Evolutionary conservation across 2,113 vertebrate species (phyloP), one percentile per base, ranked within the genome.

Genomic region (Pungitius pungitius): DNA sequence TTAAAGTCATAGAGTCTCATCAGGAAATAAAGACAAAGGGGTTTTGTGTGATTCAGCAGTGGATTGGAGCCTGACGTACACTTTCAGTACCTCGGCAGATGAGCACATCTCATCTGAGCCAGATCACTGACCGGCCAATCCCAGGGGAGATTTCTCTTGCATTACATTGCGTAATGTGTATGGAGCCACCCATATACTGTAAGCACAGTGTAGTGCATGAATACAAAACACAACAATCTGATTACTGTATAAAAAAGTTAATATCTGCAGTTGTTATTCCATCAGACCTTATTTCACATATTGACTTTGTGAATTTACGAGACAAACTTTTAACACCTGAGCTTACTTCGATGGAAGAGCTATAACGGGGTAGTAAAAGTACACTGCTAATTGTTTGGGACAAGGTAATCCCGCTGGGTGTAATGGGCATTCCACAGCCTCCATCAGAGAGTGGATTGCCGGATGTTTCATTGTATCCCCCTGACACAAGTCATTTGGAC

Each of bases 401-500:
- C 1, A 24, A 40, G 40, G 30, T n/a, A 64, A 64, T 47, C 40
- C 13, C 20, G 17, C 17, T 26, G 10, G 22, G 18, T 18, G 40
- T 42, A 6, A 33, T 4, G 14, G 15, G 39, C 11, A 18, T 15
- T 10, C 51, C 20, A n/a, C 60, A 56, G 27, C 71, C 33, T 73
- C 55, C 27, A 14, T 20, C 17, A 8, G 18, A 43, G 30, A 30
- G 30, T 30, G 30, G 49, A 22, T 54, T 69, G 15, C 61, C 37
- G 72, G 12, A 74, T 65, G 52, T 58, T 58, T 49, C 3, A n/a
- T 18, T 27, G 17, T 11, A 49, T 57, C 22, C 39, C n/a, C 18
- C 43, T 71, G 39, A 49, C 60, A 43, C 20, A 33, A 57, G n/a
- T 57, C 39, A 56, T 73, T 4, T 22, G 30, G 45, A 59, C 22